Base-by-base conservation (phyloP, 1,140 invertebrate genomes). In the Venturia canescens region DNA sequence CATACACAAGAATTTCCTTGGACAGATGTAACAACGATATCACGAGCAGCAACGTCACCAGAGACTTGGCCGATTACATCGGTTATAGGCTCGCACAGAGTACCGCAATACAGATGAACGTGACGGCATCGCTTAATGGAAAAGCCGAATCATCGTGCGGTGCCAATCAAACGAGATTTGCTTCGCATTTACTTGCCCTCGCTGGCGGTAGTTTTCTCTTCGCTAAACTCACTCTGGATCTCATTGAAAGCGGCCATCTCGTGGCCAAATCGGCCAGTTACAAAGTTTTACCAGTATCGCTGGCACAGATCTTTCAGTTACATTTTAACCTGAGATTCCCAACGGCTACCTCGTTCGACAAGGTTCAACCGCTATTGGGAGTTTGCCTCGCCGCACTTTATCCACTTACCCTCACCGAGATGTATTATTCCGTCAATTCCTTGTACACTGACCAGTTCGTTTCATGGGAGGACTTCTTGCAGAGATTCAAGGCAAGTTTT, bases 251-350 rank as follows among this genome's bases (percentile, higher is more conserved):
- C 86, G 98, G 98, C 15, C 96, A 98, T 86, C 93, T 99, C 79
- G 97, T 98, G 13, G 95, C 98, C 44, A 98, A 98, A 92, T 98
- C 97, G 15, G 94, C 96, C 0, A 97, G 97, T 86, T 98, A 98
- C 91, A 97, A 98, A 94, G 92, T 95, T 23, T 93, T 99, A 23
- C 98, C 98, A 1, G 96, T 98, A 44, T 97, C 97, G 2, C 91
- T 99, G 26, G 96, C 96, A 0, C 97, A 99, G 91, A 97, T 99
- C 87, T 99, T 98, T 89, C 92, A 97, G 80, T 92, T 99, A 13
- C 96, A 98, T 91, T 99, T 99, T 90, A 99, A 99, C 92, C 91
- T 98, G 29, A 93, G 95, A 83, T 99, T 99, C 90, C 97, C 97
- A 21, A 98, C 97, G 16, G 94, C 95, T 0, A 93, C 96, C 48